Evolutionary conservation across 2,113 vertebrate species (phyloP).

Genomic region (Catharus fuscescens): DNA sequence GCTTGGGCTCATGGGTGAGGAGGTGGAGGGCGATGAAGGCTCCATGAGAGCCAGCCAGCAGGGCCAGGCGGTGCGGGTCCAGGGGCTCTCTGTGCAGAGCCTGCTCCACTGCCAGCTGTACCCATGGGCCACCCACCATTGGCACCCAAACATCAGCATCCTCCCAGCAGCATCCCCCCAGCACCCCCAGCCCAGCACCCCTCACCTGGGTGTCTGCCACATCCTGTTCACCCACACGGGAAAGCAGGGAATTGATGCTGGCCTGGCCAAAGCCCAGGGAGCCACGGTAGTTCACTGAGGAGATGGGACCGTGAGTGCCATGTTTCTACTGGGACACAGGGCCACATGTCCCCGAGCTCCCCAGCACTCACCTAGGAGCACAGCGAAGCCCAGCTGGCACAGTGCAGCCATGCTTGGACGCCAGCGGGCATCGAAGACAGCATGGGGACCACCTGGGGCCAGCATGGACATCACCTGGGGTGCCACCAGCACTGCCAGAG

Average conservation of each 20-base stretch:
- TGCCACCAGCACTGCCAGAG: not conserved
- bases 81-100: slow-evolving; percentile 67
- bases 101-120: slow-evolving; percentile 52
- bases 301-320: fast-evolving
- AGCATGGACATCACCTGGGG: not conserved
- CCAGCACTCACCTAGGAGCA: slow-evolving; percentile 79
- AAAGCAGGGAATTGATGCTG: slow-evolving; percentile 79
- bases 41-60: slow-evolving; percentile 85
- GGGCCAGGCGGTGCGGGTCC: slow-evolving; percentile 73
- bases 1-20: slow-evolving; percentile 76
- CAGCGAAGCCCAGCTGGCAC: slow-evolving; percentile 77
- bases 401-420: slow-evolving; percentile 73
- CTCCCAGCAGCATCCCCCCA: not conserved
- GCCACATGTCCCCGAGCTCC: fast-evolving
- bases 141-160: not conserved
- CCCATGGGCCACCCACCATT: not conserved
- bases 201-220: slow-evolving; percentile 86
- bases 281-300: slow-evolving; percentile 85
- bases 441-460: slow-evolving; percentile 81
- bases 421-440: slow-evolving; percentile 82
- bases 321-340: fast-evolving
- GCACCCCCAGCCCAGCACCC: not conserved
- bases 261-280: slow-evolving; percentile 87
- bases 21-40: slow-evolving; percentile 86
- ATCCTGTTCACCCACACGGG: slow-evolving; percentile 82